phyloP scores from a whole-genome alignment of 2,113 vertebrate genomes.

The Oreochromis niloticus region DNA sequence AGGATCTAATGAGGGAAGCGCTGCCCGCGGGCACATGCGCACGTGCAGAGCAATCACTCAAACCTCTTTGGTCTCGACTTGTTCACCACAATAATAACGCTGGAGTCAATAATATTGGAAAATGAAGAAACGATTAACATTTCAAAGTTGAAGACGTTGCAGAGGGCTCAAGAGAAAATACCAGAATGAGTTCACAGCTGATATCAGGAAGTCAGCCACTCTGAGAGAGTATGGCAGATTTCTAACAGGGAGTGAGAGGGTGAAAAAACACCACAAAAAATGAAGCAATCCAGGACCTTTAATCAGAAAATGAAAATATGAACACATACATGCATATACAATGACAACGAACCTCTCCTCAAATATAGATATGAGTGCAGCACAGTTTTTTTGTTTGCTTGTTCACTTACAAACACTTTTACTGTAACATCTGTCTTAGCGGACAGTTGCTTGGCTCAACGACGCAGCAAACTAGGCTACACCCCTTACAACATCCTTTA shows the following conservation, averaged over 20 bases:
- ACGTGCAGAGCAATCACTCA: neutral
- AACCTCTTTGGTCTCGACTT: neutral
- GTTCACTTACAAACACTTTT: neutral
- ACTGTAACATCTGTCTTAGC: neutral
- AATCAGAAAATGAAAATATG: neutral
- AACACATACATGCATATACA: neutral
- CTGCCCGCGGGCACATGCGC: neutral
- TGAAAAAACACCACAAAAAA: neutral
- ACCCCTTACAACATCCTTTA: neutral
- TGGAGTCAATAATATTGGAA: conserved; percentile 26
- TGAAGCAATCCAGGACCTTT: neutral
- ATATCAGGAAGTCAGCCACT: neutral
- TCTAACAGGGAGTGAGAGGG: neutral
- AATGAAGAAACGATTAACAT: conserved; percentile 44
- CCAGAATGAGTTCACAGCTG: neutral
- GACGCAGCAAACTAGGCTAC: neutral
- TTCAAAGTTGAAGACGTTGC: conserved; percentile 29
- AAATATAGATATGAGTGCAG: neutral
- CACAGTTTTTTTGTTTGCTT: neutral
- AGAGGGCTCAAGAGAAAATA: conserved; percentile 12
- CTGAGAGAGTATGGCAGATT: neutral
- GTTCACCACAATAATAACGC: neutral
- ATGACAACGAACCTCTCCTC: neutral
- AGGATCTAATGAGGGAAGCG: conserved; percentile 1
- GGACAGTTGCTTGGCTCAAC: neutral